phyloP scores from a whole-genome alignment of 2,797 vertebrate genomes.

The Fundulus diaphanus region DNA sequence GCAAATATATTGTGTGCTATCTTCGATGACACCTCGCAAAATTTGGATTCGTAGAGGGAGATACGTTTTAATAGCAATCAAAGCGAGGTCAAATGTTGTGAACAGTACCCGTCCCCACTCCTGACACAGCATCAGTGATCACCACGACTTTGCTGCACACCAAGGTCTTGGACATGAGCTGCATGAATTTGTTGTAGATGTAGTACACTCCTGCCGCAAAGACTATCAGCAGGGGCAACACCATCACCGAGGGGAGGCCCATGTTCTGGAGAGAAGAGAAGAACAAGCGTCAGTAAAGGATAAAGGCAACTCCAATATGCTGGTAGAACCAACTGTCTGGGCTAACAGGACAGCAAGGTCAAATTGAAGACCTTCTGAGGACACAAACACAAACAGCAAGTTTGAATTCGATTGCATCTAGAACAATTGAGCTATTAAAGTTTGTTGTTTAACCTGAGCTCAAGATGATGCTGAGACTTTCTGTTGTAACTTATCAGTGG shows the following conservation, averaged over 20 bases:
- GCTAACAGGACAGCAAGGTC: constrained; percentile 8
- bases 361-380: not conserved
- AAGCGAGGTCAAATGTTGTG: not conserved
- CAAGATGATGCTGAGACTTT: not conserved
- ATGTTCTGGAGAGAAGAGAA: constrained; percentile 77
- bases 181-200: constrained; percentile 89
- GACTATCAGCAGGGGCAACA: constrained; percentile 88
- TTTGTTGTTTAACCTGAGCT: not conserved
- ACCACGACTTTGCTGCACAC: constrained; percentile 96
- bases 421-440: not conserved
- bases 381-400: constrained; percentile 3
- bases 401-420: not conserved
- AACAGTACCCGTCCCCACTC: constrained; percentile 87
- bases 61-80: not conserved
- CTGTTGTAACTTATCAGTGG: not conserved
- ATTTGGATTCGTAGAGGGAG: constrained; percentile 1
- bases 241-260: constrained; percentile 82
- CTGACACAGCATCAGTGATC: constrained; percentile 93
- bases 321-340: not conserved
- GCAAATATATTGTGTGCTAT: not conserved
- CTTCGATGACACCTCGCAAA: constrained; percentile 1
- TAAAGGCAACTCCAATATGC: not conserved
- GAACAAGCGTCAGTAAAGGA: not conserved
- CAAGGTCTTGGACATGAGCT: constrained; percentile 89
- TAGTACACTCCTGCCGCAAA: constrained; percentile 89